phyloP scores from a whole-genome alignment of 2,888 invertebrate genomes.

The Heteromurus nitidus region DNA sequence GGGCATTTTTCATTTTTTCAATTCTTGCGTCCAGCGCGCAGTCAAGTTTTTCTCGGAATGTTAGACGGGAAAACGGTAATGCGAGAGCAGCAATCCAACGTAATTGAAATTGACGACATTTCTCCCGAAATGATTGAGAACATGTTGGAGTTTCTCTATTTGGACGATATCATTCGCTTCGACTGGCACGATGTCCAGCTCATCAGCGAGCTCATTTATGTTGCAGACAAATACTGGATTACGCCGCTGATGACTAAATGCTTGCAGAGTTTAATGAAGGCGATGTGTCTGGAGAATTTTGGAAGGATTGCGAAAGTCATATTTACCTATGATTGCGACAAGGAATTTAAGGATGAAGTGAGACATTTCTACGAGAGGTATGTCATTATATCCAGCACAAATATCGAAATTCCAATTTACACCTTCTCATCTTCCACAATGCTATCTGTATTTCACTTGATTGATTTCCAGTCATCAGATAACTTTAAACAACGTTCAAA shows the following conservation, averaged over 20 bases:
- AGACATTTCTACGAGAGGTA: constrained; percentile 48
- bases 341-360: constrained; percentile 44
- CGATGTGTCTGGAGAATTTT: constrained; percentile 42
- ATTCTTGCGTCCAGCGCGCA: constrained; percentile 7
- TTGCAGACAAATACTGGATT: constrained; percentile 39
- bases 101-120: constrained; percentile 31
- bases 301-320: constrained; percentile 31
- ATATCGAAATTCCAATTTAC: too few species aligned
- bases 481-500: constrained; percentile 18
- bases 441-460: too few species aligned
- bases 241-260: constrained; percentile 5
- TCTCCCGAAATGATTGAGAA: not conserved
- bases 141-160: constrained; percentile 33
- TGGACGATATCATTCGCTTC: not conserved
- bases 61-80: constrained; percentile 6
- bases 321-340: constrained; percentile 31
- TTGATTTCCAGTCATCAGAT: constrained; percentile 39
- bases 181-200: constrained; percentile 36
- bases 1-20: too few species aligned
- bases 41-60: constrained; percentile 35
- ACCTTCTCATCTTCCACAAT: too few species aligned
- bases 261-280: constrained; percentile 21
- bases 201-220: constrained; percentile 31
- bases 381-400: too few species aligned
- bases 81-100: not conserved